phyloP scores from a whole-genome alignment of 2,797 vertebrate species.

The Enteromius fasciolatus region DNA sequence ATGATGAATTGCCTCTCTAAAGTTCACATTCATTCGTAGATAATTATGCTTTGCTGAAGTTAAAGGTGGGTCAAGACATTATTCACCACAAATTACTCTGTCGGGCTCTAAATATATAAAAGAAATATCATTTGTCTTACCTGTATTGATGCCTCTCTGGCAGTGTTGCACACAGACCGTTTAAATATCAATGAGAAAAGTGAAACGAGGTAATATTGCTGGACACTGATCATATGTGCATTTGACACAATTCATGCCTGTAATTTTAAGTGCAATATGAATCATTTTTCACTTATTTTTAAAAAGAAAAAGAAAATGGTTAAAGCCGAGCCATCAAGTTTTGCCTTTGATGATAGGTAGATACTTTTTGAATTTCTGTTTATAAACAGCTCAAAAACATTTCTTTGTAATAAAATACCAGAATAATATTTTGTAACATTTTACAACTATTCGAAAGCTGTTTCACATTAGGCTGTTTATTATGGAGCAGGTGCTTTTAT shows the following conservation, averaged over 20 bases:
- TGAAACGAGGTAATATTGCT: slow-evolving; percentile 15
- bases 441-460: neutral
- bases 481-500: slow-evolving; percentile 7
- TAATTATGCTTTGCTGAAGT: neutral
- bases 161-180: neutral
- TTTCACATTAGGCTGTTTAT: neutral
- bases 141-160: slow-evolving; percentile 8
- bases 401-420: neutral
- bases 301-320: slow-evolving; percentile 1
- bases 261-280: neutral
- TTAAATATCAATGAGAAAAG: neutral
- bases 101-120: slow-evolving; percentile 9
- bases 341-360: neutral
- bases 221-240: slow-evolving; percentile 29
- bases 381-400: neutral
- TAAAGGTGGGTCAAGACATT: slow-evolving; percentile 14
- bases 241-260: slow-evolving; percentile 15
- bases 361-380: slow-evolving; percentile 9
- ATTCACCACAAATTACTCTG: slow-evolving; percentile 18
- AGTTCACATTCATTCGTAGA: slow-evolving; percentile 27
- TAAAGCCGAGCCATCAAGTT: neutral
- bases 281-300: slow-evolving; percentile 7
- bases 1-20: slow-evolving; percentile 15
- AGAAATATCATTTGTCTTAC: neutral
- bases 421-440: neutral